phyloP scores from a whole-genome alignment of 2,113 vertebrate genomes.

The Sylvia atricapilla region DNA sequence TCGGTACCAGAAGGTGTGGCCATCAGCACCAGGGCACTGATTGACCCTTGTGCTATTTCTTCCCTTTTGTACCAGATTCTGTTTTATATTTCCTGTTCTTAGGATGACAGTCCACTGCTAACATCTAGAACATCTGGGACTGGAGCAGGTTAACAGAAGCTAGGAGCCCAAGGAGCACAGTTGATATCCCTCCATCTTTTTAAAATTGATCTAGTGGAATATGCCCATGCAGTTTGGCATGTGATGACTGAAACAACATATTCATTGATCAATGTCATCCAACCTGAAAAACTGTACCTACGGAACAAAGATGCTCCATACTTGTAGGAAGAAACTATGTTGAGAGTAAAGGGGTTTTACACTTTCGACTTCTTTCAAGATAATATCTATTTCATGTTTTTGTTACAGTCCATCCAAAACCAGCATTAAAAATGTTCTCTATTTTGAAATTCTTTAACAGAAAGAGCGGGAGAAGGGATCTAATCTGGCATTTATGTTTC shows the following conservation, averaged over 20 bases:
- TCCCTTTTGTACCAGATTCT: not conserved
- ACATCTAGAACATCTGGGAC: not conserved
- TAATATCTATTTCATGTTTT: not conserved
- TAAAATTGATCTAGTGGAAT: not conserved
- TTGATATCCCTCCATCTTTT: not conserved
- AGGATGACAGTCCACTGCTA: not conserved
- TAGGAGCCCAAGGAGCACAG: too few relatives aligned
- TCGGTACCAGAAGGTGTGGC: not conserved
- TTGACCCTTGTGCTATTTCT: not conserved
- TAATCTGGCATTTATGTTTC: conserved; percentile 88
- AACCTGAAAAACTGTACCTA: not conserved
- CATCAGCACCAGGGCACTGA: not conserved
- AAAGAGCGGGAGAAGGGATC: conserved; percentile 87
- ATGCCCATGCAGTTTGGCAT: not conserved
- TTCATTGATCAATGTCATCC: not conserved
- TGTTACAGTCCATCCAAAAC: not conserved
- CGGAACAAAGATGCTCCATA: not conserved
- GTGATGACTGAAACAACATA: not conserved
- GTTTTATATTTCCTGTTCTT: not conserved
- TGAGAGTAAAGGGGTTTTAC: not conserved
- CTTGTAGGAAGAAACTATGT: not conserved
- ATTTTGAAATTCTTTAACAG: conserved; percentile 65
- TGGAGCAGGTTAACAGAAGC: not conserved
- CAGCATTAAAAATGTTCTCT: not conserved
- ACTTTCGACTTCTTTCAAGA: not conserved